Evolutionary conservation across 2,797 vertebrate genomes (phyloP), one percentile per base, ranked within the genome.

Genomic region (Remorina albescens): DNA sequence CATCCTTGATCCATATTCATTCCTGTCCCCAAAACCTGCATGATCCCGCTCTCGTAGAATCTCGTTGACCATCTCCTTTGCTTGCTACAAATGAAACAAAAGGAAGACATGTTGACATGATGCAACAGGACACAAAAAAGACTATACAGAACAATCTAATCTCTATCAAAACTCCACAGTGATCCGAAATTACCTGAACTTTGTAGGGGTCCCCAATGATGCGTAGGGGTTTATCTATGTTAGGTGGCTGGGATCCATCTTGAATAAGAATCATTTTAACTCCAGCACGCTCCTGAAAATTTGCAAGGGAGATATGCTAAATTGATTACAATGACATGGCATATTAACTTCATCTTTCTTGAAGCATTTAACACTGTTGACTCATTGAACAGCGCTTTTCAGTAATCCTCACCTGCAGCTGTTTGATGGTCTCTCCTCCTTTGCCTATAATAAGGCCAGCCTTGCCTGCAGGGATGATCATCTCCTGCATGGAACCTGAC

Each of bases 261-360:
- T 99, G 97, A 86, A 99, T 98, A 56, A 99, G 93, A 83, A 98
- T 98, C 97, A 98, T 99, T 91, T 99, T 99, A 65, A 99, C 97
- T 63, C 97, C 97, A 2, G 97, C 97, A 1, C 97, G 94, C 37
- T 98, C 97, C 97, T 98, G 60, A 7, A 12, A 70, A 73, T 76
- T 67, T 36, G 5, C 13, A 57, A 18, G 2, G 76, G 19, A 41
- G 2, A 19, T 15, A 15, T 23, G 11, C 63, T 50, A 53, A 3
- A 36, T 8, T 21, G 13, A 67, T 55, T 15, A 44, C 21, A 39
- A 7, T 67, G 58, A 60, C 16, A 1, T 28, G 30, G 34, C 13
- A 39, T 12, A 50, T 41, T 32, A 26, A 41, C 5, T 5, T 1
- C n/a, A 53, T 15, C 13, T 11, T 6, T 42, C 21, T 59, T 26